phyloP scores from a whole-genome alignment of 2,888 invertebrate species.

The Agrotis ipsilon region DNA sequence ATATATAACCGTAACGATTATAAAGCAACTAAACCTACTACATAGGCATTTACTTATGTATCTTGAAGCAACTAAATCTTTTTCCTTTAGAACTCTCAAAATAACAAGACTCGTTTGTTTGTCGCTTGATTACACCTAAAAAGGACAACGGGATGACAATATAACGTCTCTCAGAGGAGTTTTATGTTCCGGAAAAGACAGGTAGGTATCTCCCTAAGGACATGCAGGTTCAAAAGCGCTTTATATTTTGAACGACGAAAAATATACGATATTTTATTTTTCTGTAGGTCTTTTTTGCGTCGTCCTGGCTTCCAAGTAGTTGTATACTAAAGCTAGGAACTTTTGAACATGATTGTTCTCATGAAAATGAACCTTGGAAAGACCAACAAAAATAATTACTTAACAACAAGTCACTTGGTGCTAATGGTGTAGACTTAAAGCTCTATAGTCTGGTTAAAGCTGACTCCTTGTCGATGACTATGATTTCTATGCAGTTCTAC shows the following conservation, averaged over 20 bases:
- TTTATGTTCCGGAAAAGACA: conserved; percentile 54
- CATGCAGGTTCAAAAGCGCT: conserved; percentile 44
- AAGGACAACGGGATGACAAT: conserved; percentile 48
- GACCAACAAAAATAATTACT: too few species aligned
- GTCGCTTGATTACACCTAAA: conserved; percentile 50
- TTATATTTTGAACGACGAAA: conserved; percentile 38
- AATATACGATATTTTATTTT: conserved; percentile 14
- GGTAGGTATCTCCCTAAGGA: conserved; percentile 44
- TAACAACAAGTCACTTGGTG: too few species aligned
- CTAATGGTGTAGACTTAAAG: too few species aligned
- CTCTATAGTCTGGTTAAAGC: too few species aligned
- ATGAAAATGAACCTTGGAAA: too few species aligned
- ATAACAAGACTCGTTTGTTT: conserved; percentile 29
- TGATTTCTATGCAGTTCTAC: too few species aligned
- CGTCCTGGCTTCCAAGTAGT: background rate
- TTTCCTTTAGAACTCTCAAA: background rate
- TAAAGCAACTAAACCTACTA: too few species aligned
- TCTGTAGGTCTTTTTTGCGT: background rate
- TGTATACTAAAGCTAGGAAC: background rate
- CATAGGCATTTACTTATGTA: background rate
- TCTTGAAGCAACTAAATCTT: background rate
- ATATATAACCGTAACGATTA: too few species aligned
- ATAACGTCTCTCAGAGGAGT: conserved; percentile 42
- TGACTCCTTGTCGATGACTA: too few species aligned
- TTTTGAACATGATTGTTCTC: background rate